Base-by-base conservation (phyloP, 1,140 invertebrate species). In the Procambarus clarkii region DNA sequence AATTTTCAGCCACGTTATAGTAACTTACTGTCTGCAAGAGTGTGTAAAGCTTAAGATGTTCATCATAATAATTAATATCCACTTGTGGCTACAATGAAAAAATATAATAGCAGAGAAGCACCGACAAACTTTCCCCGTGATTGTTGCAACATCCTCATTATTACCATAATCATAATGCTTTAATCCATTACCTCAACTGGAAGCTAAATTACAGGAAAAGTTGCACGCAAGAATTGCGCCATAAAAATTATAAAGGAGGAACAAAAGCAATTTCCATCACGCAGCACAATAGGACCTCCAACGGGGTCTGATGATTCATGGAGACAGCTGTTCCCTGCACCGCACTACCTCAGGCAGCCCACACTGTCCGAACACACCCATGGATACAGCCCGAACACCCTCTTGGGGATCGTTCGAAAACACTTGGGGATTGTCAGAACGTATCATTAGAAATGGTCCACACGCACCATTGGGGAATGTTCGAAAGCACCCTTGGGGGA, bases 211-310 rank as follows among this genome's bases (percentile, higher is more conserved):
- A 74, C 85, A 87, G 46, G 76, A 71, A 87, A 87, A 79, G 85
- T 79, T 58, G 48, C 74, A 60, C 76, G 71, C 69, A 78, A 79
- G 76, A 77, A 34, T 79, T 44, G 85, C 76, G 85, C 85, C 74
- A 78, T 87, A 87, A 87, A 87, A 64, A 87, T 76, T 79, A 77
- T 34, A 79, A 87, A 79, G 77, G 74, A 78, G 85, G 85, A 87
- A 87, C 85, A 87, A 87, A 87, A 74, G 85, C 74, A 60, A 79
- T 87, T 87, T 87, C 85, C 85, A 87, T 87, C 85, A 87, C 71
- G n/a, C 48, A n/a, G 46, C 74, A 87, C 85, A 87, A 87, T 87
- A 76, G 76, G 85, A 87, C 85, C 77, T 60, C 85, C 76, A 48
- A 15, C 76, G 9, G 48, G 45, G 85, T 60, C 21, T 78, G 76